Percentiles rank a stretch among this genome's conserved stretches.
These are phyloP conservation scores for Sebastes steindachneri DNA, from an alignment of 2,797 vertebrate genomes.

Conservation along the genomic window DNA sequence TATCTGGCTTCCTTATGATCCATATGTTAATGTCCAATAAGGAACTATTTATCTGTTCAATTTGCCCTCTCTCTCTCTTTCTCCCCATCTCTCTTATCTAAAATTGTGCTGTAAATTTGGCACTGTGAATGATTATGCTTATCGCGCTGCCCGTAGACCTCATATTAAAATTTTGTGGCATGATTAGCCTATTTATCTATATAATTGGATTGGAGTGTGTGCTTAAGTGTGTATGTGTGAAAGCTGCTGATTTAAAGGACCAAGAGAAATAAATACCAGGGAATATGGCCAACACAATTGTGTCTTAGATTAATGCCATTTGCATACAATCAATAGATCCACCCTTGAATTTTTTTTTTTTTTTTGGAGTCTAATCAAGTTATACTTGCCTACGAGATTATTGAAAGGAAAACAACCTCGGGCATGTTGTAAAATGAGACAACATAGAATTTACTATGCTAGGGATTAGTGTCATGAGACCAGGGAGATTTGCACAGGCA, in stretches of 20 bases:
- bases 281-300: slow-evolving; percentile 74
- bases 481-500: slow-evolving; percentile 73
- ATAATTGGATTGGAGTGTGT: slow-evolving; percentile 86
- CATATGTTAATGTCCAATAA: slow-evolving; percentile 84
- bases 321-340: slow-evolving; percentile 83
- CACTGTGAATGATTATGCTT: slow-evolving; percentile 83
- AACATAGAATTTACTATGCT: slow-evolving; percentile 70
- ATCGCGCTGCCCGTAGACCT: slow-evolving; percentile 82
- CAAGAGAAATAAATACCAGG: slow-evolving; percentile 68
- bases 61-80: slow-evolving; percentile 66
- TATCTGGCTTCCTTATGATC: slow-evolving; percentile 82
- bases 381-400: slow-evolving; percentile 78
- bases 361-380: slow-evolving; percentile 77
- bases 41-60: slow-evolving; percentile 82
- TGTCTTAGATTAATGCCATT: slow-evolving; percentile 80
- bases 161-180: slow-evolving; percentile 85
- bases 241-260: slow-evolving; percentile 72
- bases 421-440: slow-evolving; percentile 74
- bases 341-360: slow-evolving; percentile 65
- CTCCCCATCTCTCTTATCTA: slow-evolving; percentile 81
- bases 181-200: slow-evolving; percentile 89
- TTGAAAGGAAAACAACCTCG: slow-evolving; percentile 78
- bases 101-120: slow-evolving; percentile 86
- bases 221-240: slow-evolving; percentile 63
- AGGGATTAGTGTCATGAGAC: slow-evolving; percentile 80